A percentile compares a stretch with the other conserved stretches of the same genome.
Conservation (phyloP, 2,797 vertebrate genomes). For the Knipowitschia caucasica region DNA sequence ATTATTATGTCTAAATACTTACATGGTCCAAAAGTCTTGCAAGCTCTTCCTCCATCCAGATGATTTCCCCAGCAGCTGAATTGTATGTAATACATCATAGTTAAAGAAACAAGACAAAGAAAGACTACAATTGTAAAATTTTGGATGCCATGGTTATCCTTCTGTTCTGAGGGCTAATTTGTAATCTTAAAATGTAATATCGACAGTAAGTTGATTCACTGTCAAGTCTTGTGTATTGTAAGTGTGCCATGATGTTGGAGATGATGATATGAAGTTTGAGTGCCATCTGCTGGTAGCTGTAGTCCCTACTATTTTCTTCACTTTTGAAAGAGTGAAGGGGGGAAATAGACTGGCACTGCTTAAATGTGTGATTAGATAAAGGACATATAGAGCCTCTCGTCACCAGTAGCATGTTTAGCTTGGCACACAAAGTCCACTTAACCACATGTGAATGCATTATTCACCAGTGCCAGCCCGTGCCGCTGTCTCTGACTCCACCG, state of each 20-base stretch:
- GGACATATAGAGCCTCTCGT: conserved; percentile 33
- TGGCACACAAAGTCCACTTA: conserved; percentile 25
- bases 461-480: conserved; percentile 38
- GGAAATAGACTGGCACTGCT: neutral
- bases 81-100: neutral
- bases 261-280: conserved; percentile 47
- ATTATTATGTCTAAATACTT: neutral
- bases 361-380: conserved; percentile 38
- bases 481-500: conserved; percentile 59
- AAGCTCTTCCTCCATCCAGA: neutral
- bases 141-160: neutral
- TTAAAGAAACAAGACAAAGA: conserved; percentile 2
- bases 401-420: conserved; percentile 29
- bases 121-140: neutral
- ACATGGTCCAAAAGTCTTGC: neutral
- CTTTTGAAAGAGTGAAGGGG: neutral
- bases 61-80: neutral
- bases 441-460: conserved; percentile 62
- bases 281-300: conserved; percentile 68
- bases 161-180: neutral
- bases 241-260: conserved; percentile 6
- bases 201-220: neutral
- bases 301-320: neutral
- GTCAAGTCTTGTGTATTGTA: conserved; percentile 8
- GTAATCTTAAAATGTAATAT: neutral